Evolutionary conservation across 2,113 vertebrate genomes (phyloP).

Genomic region (Corythornis madagascariensis): DNA sequence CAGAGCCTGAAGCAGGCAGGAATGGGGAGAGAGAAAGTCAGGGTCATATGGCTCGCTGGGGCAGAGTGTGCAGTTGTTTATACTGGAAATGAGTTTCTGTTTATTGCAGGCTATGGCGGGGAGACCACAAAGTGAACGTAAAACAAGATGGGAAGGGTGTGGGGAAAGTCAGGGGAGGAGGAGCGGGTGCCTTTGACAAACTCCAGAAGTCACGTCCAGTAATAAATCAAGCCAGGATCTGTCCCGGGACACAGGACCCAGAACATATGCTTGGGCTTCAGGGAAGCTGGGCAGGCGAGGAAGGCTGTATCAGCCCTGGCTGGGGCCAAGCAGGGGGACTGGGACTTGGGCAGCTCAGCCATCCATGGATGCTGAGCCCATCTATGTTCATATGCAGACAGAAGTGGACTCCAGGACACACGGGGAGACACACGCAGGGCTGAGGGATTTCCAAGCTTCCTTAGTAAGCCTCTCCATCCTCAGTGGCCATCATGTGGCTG

Average conservation of each 20-base stretch:
- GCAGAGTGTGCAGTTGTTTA: constrained; percentile 42
- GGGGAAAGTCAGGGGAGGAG: constrained; percentile 40
- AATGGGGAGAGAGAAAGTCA: not conserved
- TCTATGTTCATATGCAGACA: not conserved
- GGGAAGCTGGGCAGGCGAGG: not conserved
- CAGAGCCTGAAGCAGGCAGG: not conserved
- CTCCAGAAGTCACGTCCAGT: constrained; percentile 67
- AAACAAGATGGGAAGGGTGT: constrained; percentile 63
- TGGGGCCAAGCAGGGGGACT: not conserved
- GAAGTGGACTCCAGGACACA: not conserved
- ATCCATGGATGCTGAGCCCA: not conserved
- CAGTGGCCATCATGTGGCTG: not conserved
- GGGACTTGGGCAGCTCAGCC: not conserved
- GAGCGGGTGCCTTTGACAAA: constrained; percentile 55
- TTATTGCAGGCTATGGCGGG: constrained; percentile 44
- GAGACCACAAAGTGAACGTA: constrained; percentile 47
- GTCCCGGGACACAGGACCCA: constrained; percentile 29
- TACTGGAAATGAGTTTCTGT: constrained; percentile 59
- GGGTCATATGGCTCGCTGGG: not conserved
- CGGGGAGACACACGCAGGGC: rapidly evolving
- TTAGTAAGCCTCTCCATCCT: not conserved
- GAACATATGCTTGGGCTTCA: constrained; percentile 60
- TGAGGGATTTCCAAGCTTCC: not conserved
- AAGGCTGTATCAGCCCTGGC: not conserved
- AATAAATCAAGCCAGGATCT: constrained; percentile 52